Base-by-base conservation (phyloP, 2,888 invertebrate genomes). In the Hecatera dysodea region DNA sequence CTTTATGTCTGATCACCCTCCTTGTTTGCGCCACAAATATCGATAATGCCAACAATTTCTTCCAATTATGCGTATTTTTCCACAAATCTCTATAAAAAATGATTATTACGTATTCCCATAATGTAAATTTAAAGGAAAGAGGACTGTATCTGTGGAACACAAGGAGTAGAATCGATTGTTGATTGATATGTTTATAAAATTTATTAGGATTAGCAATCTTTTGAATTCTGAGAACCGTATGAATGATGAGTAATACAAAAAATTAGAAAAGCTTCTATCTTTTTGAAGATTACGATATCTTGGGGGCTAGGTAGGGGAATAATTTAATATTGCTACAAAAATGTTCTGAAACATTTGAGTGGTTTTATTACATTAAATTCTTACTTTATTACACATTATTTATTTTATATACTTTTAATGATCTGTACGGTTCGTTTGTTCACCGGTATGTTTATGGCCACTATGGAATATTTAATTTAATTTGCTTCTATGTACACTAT, bases 1-100 rank as follows among this genome's bases (percentile, higher is more conserved):
- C 85, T 87, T 87, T 83, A 81, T 88, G 67, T 75, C 78, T 93
- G 91, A 93, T 93, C 90, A 88, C 86, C 83, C 85, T 82, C 72
- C 89, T 93, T 93, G 91, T 93, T 86, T 88, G 83, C 83, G 53
- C 36, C 71, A 83, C 71, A 84, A 81, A 80, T 75, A 76, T 77
- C 79, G 57, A 77, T 79, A 80, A 82, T 79, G 39, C 55, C 61
- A 72, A 75, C 75, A 78, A 75, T 80, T 85, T 78, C 59, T 80
- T 62, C 63, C 82, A 84, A 83, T 85, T 80, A 80, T 56, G 42
- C 36, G 56, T 67, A 69, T 72, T 78, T 78, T 81, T 84, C 72
- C 63, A 57, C 56, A 65, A 78, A 67, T 48, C 48, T 71, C 29
- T 72, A 76, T 36, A 60, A 79, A 67, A 72, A 65, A 63, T 64